phyloP scores from a whole-genome alignment of 2,888 invertebrate genomes.

The Drosophila fungiperda region DNA sequence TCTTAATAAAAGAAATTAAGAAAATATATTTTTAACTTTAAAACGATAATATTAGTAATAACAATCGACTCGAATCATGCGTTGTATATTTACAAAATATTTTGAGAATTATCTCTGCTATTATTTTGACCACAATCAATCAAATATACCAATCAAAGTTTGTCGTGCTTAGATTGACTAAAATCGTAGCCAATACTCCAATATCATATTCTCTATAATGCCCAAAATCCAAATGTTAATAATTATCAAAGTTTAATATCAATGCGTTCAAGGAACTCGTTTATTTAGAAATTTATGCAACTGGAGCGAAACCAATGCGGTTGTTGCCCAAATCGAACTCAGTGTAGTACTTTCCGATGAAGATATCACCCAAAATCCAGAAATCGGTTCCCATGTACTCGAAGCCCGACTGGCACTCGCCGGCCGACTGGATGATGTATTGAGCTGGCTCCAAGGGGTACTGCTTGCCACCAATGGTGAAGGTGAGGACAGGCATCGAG shows the following conservation, averaged over 20 bases:
- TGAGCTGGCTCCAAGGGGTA: conserved; percentile 92
- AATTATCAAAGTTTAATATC: neutral
- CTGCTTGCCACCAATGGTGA: conserved; percentile 89
- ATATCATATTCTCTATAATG: too few relatives aligned
- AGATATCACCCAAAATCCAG: conserved; percentile 99
- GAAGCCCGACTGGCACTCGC: conserved; percentile 96
- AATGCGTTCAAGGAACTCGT: neutral
- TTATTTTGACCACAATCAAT: too few relatives aligned
- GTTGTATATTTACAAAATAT: neutral
- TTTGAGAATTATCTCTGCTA: too few relatives aligned
- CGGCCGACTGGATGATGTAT: conserved; percentile 88
- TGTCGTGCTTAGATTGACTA: neutral
- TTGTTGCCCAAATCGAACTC: conserved; percentile 95
- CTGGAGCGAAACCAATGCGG: conserved; percentile 93
- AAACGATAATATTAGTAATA: too few relatives aligned
- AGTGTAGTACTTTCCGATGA: conserved; percentile 97
- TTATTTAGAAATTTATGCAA: conserved; percentile 81
- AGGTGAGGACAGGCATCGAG: conserved; percentile 90
- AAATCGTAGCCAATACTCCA: neutral
- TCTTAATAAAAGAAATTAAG: too few relatives aligned
- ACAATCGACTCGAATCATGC: neutral
- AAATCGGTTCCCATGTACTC: conserved; percentile 91
- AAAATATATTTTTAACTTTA: too few relatives aligned
- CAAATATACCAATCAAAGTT: neutral
- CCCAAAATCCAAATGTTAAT: neutral